phyloP scores from a whole-genome alignment of 2,113 vertebrate species.

The Catharus minimus region DNA sequence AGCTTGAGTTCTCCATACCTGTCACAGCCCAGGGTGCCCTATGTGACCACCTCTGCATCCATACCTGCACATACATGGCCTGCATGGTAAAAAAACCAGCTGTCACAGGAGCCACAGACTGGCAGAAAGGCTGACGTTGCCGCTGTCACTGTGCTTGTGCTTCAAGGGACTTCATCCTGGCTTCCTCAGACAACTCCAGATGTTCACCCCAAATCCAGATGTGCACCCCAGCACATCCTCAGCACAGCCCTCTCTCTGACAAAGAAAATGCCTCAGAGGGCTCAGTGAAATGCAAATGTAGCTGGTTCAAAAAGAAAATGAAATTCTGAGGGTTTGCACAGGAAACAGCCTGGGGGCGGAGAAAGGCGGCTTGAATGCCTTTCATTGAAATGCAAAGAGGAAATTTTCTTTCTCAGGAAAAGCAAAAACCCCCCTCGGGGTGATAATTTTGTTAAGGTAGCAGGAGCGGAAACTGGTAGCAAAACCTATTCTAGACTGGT shows the following conservation, averaged over 20 bases:
- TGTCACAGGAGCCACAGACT: not conserved
- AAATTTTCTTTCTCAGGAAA: not conserved
- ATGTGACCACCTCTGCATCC: not conserved
- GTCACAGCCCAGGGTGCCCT: not conserved
- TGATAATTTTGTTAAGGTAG: not conserved
- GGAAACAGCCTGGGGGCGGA: not conserved
- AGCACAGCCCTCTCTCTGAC: not conserved
- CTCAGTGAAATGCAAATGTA: not conserved
- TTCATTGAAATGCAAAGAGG: slow-evolving; percentile 19
- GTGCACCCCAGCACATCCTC: not conserved
- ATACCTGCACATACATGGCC: rapidly evolving
- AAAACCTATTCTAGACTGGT: not conserved
- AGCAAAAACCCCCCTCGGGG: not conserved
- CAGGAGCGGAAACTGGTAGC: not conserved
- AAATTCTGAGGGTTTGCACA: not conserved
- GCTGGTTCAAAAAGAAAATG: not conserved
- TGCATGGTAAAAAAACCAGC: not conserved
- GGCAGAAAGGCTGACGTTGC: not conserved
- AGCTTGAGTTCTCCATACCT: not conserved
- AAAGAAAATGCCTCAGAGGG: not conserved
- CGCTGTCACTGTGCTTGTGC: not conserved
- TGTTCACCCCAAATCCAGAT: not conserved
- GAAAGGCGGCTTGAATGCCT: not conserved
- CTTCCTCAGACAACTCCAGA: not conserved
- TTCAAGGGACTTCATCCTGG: not conserved